Conservation (phyloP, 2,888 invertebrate species). For the Phortica magna region DNA sequence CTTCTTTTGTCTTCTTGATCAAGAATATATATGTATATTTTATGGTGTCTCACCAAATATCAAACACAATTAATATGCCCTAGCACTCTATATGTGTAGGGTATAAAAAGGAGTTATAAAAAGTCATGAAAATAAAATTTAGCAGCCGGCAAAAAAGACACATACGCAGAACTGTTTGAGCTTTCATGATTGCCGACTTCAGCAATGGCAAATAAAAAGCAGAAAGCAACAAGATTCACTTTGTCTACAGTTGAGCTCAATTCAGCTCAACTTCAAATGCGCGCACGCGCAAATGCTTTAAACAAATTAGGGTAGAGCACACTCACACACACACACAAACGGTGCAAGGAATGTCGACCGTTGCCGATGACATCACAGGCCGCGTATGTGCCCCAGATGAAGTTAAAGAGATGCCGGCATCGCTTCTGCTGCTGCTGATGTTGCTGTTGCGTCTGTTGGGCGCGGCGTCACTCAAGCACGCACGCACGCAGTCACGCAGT, state of each 20-base stretch:
- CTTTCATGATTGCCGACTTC: neutral
- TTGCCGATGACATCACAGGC: slow-evolving; percentile 64
- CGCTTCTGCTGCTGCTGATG: slow-evolving; percentile 41
- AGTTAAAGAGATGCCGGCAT: slow-evolving; percentile 40
- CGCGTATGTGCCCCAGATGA: slow-evolving; percentile 63
- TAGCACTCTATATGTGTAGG: too few species aligned
- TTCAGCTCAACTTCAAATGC: slow-evolving; percentile 22
- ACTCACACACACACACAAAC: neutral
- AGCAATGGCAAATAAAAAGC: neutral
- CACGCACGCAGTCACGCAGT: neutral
- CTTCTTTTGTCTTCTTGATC: too few species aligned
- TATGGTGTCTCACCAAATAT: too few species aligned
- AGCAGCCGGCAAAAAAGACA: neutral
- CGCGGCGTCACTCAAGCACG: slow-evolving; percentile 32
- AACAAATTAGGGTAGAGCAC: slow-evolving; percentile 66
- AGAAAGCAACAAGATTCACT: too few species aligned
- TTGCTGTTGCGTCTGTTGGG: slow-evolving; percentile 25
- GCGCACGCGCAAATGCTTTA: slow-evolving; percentile 63
- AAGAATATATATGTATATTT: too few species aligned
- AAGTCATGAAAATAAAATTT: neutral
- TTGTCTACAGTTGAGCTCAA: neutral
- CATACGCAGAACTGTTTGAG: neutral
- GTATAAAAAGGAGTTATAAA: neutral
- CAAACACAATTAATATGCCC: too few species aligned
- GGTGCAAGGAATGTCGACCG: slow-evolving; percentile 17